Conservation (phyloP, 2,797 vertebrate species). For the Erethizon dorsatum region DNA sequence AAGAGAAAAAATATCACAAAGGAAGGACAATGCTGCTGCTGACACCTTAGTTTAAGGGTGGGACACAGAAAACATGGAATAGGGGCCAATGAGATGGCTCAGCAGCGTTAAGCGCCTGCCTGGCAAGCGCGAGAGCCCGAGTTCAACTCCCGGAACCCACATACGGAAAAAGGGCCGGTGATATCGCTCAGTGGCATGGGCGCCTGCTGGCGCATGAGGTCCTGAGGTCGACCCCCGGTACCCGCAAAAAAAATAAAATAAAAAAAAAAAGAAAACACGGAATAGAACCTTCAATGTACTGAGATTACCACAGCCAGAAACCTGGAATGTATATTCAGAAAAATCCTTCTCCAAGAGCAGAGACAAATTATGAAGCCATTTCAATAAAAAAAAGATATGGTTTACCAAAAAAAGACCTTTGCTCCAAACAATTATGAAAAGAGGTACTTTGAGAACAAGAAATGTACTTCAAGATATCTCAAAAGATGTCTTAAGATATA, state of each 20-base stretch:
- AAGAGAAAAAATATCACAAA: neutral
- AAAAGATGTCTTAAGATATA: neutral
- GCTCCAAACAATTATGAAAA: neutral
- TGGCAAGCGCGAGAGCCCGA: too few species aligned
- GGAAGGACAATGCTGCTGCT: neutral
- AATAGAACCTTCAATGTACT: neutral
- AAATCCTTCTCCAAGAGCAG: constrained; percentile 9
- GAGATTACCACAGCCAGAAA: neutral
- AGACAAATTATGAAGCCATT: neutral
- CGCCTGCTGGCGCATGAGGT: too few species aligned
- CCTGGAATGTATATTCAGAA: neutral
- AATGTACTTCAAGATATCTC: neutral
- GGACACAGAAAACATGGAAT: neutral
- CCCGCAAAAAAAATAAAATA: too few species aligned
- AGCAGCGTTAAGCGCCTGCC: too few species aligned
- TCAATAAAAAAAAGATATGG: neutral
- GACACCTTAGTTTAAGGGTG: neutral
- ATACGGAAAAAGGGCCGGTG: too few species aligned
- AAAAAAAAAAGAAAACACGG: neutral
- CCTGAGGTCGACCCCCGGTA: too few species aligned
- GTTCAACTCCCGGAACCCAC: too few species aligned
- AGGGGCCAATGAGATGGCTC: too few species aligned
- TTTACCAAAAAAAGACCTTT: neutral
- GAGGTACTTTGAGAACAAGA: neutral
- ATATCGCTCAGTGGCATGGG: too few species aligned